Evolutionary conservation across 2,113 vertebrate genomes (phyloP), one percentile per base, ranked within the genome.

Genomic region (Marmota flaviventris): DNA sequence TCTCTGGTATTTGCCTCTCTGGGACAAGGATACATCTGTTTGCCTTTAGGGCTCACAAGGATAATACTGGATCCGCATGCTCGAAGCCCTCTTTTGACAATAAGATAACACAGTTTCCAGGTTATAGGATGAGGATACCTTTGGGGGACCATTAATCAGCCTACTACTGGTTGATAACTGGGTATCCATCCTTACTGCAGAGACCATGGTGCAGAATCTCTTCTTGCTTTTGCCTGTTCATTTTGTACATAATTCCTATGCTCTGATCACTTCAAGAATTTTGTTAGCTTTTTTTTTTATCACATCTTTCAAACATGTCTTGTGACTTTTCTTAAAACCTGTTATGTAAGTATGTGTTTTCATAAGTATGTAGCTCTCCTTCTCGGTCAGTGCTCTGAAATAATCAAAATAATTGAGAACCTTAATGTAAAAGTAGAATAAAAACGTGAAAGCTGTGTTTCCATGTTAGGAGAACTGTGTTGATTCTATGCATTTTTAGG

Each of bases 321-420:
- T 85, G 61, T 8, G 2, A 76, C 37, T 95, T 85, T 97, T 67
- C 83, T 94, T 34, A 92, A 58, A 45, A 11, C 12, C 22, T 75
- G 12, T 87, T 32, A 76, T 85, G 65, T 45, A 37, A 10, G 69
- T 39, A 67, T 51, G 32, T 13, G 69, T 95, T 72, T n/a, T 22
- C 34, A 4, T 72, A 79, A 37, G 5, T 85, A 27, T 92, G 73
- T 87, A 13, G 17, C 22, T 81, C 3, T 93, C 51, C 92, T 4
- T 72, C 34, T 81, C 67, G 65, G 24, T 89, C 65, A n/a, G 17
- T 79, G 34, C 42, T 76, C 70, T 81, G 56, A 92, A 39, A 37
- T 76, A 70, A 67, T 87, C 34, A 87, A 90, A 86, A 91, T 92
- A 14, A 84, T n/a, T 12, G 39, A 93, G 72, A 4, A 89, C 37